Conservation (phyloP, 2,797 vertebrate species). For the Oophaga sylvatica region DNA sequence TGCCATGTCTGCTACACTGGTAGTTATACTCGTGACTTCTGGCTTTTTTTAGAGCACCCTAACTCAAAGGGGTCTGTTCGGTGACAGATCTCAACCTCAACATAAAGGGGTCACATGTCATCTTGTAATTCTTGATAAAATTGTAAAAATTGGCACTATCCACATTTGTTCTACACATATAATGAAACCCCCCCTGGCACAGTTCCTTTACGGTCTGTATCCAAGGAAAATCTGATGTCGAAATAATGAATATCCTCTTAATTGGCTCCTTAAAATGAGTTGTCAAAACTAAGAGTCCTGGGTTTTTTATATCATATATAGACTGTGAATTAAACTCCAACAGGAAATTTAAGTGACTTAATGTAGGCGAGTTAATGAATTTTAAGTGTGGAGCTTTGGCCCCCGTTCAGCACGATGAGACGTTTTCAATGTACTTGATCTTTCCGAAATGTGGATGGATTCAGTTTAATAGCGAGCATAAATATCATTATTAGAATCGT, state of each 20-base stretch:
- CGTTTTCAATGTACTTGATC: constrained; percentile 45
- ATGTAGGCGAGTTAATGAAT: constrained; percentile 50
- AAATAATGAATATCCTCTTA: constrained; percentile 41
- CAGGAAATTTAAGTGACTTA: constrained; percentile 51
- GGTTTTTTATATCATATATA: constrained; percentile 37
- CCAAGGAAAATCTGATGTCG: constrained; percentile 32
- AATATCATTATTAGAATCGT: constrained; percentile 31
- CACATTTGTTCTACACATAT: neutral
- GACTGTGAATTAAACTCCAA: constrained; percentile 42
- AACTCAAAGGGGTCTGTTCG: neutral
- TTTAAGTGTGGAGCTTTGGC: constrained; percentile 47
- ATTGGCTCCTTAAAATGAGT: constrained; percentile 38
- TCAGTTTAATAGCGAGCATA: constrained; percentile 1
- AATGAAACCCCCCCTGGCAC: constrained; percentile 8
- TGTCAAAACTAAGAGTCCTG: constrained; percentile 31
- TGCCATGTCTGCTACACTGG: neutral
- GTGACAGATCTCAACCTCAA: neutral
- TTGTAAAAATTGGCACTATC: neutral
- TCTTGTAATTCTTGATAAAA: neutral
- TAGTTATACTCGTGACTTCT: neutral
- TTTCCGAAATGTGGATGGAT: constrained; percentile 14
- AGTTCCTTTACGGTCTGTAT: neutral
- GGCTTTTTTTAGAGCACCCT: neutral
- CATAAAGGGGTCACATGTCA: constrained; percentile 8
- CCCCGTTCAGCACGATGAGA: constrained; percentile 18